phyloP scores from a whole-genome alignment of 2,888 invertebrate genomes.

The Acronicta alni region DNA sequence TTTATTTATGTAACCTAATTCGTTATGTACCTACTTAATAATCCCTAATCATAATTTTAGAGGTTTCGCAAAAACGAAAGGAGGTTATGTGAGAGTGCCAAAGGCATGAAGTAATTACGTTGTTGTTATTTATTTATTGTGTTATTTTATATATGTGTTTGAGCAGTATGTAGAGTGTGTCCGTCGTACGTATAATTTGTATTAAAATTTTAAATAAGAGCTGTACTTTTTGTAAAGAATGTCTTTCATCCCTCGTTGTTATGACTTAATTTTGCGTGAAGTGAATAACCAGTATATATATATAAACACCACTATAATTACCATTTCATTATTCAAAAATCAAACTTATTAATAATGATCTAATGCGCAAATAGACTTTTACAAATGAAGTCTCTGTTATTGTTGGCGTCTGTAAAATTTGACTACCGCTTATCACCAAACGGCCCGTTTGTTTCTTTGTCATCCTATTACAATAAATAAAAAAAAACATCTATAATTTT shows the following conservation, averaged over 20 bases:
- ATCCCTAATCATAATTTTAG: slow-evolving; percentile 82
- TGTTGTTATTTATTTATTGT: slow-evolving; percentile 55
- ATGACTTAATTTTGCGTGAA: slow-evolving; percentile 34
- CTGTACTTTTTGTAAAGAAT: slow-evolving; percentile 79
- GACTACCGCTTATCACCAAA: no score
- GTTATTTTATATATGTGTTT: slow-evolving; percentile 53
- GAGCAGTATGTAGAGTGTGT: slow-evolving; percentile 56
- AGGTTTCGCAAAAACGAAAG: slow-evolving; percentile 88
- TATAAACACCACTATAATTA: background rate
- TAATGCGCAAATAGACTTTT: no score
- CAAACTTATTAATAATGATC: no score
- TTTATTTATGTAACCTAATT: slow-evolving; percentile 71
- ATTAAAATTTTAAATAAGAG: slow-evolving; percentile 70
- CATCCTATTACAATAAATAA: no score
- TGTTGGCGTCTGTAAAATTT: no score
- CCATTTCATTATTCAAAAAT: no score
- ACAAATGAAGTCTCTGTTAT: no score
- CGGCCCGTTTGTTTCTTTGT: no score
- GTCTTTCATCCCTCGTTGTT: slow-evolving; percentile 84
- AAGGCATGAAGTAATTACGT: slow-evolving; percentile 56
- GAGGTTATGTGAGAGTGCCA: slow-evolving; percentile 49
- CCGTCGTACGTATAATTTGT: slow-evolving; percentile 56
- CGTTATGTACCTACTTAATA: slow-evolving; percentile 75
- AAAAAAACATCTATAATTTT: no score
- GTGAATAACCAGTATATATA: background rate